phyloP scores from a whole-genome alignment of 2,888 invertebrate genomes.

The Sphaeridia pumilis region DNA sequence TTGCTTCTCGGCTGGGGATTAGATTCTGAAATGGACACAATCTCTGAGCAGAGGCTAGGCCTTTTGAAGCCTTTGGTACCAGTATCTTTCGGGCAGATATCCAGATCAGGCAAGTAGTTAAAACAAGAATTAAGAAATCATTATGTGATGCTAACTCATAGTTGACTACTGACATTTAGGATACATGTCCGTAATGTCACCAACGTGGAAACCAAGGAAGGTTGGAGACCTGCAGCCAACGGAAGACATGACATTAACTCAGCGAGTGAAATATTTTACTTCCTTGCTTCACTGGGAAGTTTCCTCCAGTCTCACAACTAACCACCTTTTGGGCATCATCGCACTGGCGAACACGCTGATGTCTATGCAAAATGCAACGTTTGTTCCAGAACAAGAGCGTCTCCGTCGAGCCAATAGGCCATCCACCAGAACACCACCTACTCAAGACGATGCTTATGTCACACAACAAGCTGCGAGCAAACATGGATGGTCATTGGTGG shows the following conservation, averaged over 20 bases:
- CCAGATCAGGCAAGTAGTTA: slow-evolving; percentile 58
- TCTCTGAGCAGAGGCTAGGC: slow-evolving; percentile 85
- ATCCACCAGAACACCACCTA: slow-evolving; percentile 37
- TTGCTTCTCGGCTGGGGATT: slow-evolving; percentile 94
- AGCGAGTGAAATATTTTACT: slow-evolving; percentile 67
- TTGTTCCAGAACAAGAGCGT: slow-evolving; percentile 75
- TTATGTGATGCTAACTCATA: slow-evolving; percentile 3
- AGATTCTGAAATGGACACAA: slow-evolving; percentile 84
- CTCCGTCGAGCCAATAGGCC: slow-evolving; percentile 57
- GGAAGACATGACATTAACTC: slow-evolving; percentile 62
- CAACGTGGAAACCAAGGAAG: slow-evolving; percentile 59
- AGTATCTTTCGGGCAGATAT: slow-evolving; percentile 89
- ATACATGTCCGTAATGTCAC: slow-evolving; percentile 85
- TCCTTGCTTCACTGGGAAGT: slow-evolving; percentile 90
- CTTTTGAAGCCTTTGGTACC: slow-evolving; percentile 83
- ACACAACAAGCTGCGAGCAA: slow-evolving; percentile 87
- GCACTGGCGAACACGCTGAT: slow-evolving; percentile 92
- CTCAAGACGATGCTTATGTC: slow-evolving; percentile 62
- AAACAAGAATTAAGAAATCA: not conserved
- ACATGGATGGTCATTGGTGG: slow-evolving; percentile 92
- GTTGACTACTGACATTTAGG: too few species aligned
- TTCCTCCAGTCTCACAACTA: slow-evolving; percentile 86
- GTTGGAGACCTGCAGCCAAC: slow-evolving; percentile 40
- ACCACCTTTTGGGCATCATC: slow-evolving; percentile 87
- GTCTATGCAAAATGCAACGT: slow-evolving; percentile 94